Conservation (phyloP, 2,113 vertebrate genomes). For the Phodopus roborovskii region DNA sequence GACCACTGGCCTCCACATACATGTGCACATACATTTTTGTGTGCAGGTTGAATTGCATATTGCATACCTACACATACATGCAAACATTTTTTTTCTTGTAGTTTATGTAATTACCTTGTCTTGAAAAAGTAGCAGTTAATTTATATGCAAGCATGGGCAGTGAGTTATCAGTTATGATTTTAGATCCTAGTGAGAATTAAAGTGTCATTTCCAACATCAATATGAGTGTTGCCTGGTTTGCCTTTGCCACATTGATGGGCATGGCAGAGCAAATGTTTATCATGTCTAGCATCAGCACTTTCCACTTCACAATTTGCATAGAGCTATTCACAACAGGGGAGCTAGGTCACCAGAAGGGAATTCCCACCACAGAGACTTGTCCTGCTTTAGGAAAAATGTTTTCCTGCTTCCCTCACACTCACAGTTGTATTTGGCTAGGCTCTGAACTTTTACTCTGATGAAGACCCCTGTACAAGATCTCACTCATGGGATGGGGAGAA, state of each 20-base stretch:
- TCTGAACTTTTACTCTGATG: background rate
- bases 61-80: no score
- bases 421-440: background rate
- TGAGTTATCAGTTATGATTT: background rate
- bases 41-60: no score
- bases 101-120: background rate
- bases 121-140: background rate
- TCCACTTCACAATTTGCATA: background rate
- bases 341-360: background rate
- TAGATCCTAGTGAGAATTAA: background rate
- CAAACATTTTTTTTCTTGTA: background rate
- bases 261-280: background rate
- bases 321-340: background rate
- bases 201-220: background rate
- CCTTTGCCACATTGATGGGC: background rate
- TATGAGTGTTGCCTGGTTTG: background rate
- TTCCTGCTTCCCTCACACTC: background rate
- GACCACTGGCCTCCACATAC: background rate
- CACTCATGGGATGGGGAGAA: background rate
- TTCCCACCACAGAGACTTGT: background rate
- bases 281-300: background rate
- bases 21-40: background rate
- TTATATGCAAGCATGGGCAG: background rate
- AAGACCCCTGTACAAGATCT: background rate
- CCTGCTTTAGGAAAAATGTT: background rate